Evolutionary conservation across 2,888 invertebrate species (phyloP), one percentile per base, ranked within the genome.

Genomic region (Octonoba sinensis): DNA sequence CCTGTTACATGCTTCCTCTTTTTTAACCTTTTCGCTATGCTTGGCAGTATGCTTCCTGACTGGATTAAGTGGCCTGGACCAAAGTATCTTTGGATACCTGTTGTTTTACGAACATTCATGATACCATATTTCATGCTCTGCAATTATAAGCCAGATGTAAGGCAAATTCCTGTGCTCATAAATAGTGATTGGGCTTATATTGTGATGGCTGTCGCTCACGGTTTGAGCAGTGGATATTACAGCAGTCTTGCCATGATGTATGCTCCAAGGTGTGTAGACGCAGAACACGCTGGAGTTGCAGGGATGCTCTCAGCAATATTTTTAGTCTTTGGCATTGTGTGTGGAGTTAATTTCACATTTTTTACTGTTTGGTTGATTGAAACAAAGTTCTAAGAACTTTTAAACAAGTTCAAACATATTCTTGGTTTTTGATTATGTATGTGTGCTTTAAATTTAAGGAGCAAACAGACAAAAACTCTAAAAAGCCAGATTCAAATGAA

Each of bases 221-320:
- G 96, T 11, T 91, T 96, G 87, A 93, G 93, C 72, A 95, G 95
- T 49, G 99, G 99, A 0, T 99, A 99, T 88, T 93, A 93, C 86
- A 96, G 96, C 88, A 96, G 96, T 18, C 89, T 96, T 20, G 93
- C 92, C 67, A 96, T 97, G 96, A 96, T 96, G 95, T 96, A 95
- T 89, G 93, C 95, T 70, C 93, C 95, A 60, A 92, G 93, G 96
- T 96, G 89, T 91, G 92, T 89, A n/a, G 93, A 94, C 18, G 92
- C 93, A 0, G 93, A 94, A 86, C 91, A 96, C 88, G 93, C 95
- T 16, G 90, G 93, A 0, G 93, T 93, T 0, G 98, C 98, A 0
- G 98, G 98, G 78, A 99, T 99, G 98, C 94, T 96, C 88, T 97
- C 95, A 56, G 96, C 95, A 0, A 97, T 99, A 22, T 93, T 93